Conservation (phyloP, 1,140 invertebrate genomes). For the Pristionchus pacificus region DNA sequence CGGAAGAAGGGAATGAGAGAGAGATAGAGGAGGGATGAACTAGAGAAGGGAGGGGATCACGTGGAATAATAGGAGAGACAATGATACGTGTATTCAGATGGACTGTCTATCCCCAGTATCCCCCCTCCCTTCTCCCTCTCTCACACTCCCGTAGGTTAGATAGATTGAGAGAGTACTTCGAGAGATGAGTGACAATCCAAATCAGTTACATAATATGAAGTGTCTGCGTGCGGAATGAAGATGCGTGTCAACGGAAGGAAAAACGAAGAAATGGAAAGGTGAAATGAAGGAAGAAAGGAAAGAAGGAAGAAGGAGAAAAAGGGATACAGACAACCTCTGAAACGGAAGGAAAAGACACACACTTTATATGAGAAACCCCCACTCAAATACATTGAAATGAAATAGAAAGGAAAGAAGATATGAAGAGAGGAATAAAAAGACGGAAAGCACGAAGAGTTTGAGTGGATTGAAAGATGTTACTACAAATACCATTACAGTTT, state of each 20-base stretch:
- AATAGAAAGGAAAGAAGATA: conserved; percentile 12
- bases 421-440: conserved; percentile 3
- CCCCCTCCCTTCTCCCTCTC: too few relatives aligned
- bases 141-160: too few relatives aligned
- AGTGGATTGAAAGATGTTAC: not conserved
- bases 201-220: too few relatives aligned
- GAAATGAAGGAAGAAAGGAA: not conserved
- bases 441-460: not conserved
- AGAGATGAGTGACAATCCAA: too few relatives aligned
- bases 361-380: not conserved
- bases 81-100: conserved; percentile 1
- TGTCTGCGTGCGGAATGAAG: too few relatives aligned
- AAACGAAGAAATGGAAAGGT: too few relatives aligned
- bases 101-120: not conserved
- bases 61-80: not conserved
- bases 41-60: not conserved
- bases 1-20: not conserved
- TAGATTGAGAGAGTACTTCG: too few relatives aligned
- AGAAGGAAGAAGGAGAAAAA: not conserved
- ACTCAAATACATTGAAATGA: not conserved
- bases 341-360: not conserved
- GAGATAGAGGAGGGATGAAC: conserved; percentile 1
- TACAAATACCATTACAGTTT: not conserved
- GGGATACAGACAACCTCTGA: not conserved
- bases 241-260: too few relatives aligned